These are phyloP conservation scores for Troides oblongomaculatus DNA, from an alignment of 2,888 invertebrate species.

Conservation along the genomic window DNA sequence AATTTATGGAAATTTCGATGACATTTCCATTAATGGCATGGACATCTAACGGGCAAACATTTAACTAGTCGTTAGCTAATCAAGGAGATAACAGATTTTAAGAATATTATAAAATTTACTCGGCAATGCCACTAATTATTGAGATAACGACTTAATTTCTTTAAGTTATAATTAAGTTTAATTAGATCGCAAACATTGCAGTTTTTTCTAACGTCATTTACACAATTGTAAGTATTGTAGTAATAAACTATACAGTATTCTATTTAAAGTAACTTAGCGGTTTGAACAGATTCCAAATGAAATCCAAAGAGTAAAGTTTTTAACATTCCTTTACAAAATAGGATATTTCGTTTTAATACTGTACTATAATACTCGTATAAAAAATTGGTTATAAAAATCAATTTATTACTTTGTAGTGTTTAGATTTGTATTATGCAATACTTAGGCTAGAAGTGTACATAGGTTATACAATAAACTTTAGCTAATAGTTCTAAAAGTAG, in stretches of 20 bases:
- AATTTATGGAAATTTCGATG: slow-evolving; percentile 83
- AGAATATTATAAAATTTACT: background rate
- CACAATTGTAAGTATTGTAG: background rate
- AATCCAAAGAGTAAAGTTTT: slow-evolving; percentile 2
- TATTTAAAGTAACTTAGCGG: background rate
- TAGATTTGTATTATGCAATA: slow-evolving; percentile 10
- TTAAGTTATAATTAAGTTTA: background rate
- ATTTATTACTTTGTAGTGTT: background rate
- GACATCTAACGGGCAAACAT: slow-evolving; percentile 1
- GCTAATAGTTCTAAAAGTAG: background rate
- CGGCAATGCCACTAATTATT: background rate
- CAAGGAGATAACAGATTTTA: background rate
- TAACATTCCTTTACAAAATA: slow-evolving; percentile 16
- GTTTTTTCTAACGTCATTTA: background rate
- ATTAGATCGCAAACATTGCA: background rate
- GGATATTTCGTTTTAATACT: background rate
- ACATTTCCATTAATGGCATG: slow-evolving; percentile 39
- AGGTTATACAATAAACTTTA: background rate
- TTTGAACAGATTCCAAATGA: background rate
- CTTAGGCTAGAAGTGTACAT: background rate
- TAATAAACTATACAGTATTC: background rate
- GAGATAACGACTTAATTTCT: background rate
- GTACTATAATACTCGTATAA: background rate
- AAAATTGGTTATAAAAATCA: background rate
- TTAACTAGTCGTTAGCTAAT: slow-evolving; percentile 22